Percentiles rank a stretch among this genome's conserved stretches.
Conservation (phyloP, 1,140 invertebrate species). For the Oncopeltus fasciatus region DNA sequence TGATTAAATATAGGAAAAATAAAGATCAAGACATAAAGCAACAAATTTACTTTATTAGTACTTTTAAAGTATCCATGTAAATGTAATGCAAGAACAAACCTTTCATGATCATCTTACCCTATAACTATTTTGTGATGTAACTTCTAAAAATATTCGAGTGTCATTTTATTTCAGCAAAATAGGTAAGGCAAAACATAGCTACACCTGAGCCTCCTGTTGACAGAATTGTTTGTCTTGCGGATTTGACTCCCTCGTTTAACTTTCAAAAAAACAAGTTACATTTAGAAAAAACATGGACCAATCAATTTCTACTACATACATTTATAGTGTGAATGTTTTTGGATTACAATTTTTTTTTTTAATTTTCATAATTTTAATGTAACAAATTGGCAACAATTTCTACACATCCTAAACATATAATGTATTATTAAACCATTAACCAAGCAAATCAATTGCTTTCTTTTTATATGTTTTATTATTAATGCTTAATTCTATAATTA, state of each 20-base stretch:
- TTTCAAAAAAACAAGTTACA: conserved; percentile 14
- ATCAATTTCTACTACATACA: conserved; percentile 22
- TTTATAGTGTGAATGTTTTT: conserved; percentile 17
- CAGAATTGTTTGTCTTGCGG: conserved; percentile 15
- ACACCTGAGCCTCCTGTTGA: conserved; percentile 15
- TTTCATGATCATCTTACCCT: conserved; percentile 11
- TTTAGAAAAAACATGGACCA: conserved; percentile 21
- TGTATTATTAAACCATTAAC: conserved; percentile 17
- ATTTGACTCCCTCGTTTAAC: conserved; percentile 3
- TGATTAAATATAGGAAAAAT: not conserved
- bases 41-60: conserved; percentile 22
- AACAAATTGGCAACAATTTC: conserved; percentile 23
- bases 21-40: conserved; percentile 13
- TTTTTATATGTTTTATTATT: not conserved
- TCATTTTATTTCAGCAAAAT: conserved; percentile 13
- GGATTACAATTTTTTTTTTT: conserved; percentile 17
- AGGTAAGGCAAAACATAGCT: conserved; percentile 16
- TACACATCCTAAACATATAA: conserved; percentile 22
- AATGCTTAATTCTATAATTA: conserved; percentile 15
- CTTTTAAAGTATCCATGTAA: conserved; percentile 22
- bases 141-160: conserved; percentile 18
- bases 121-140: conserved; percentile 18
- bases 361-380: conserved; percentile 15
- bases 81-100: conserved; percentile 21
- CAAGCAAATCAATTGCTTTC: conserved; percentile 19